Base-by-base conservation (phyloP, 2,113 vertebrate genomes). In the Nerophis lumbriciformis region DNA sequence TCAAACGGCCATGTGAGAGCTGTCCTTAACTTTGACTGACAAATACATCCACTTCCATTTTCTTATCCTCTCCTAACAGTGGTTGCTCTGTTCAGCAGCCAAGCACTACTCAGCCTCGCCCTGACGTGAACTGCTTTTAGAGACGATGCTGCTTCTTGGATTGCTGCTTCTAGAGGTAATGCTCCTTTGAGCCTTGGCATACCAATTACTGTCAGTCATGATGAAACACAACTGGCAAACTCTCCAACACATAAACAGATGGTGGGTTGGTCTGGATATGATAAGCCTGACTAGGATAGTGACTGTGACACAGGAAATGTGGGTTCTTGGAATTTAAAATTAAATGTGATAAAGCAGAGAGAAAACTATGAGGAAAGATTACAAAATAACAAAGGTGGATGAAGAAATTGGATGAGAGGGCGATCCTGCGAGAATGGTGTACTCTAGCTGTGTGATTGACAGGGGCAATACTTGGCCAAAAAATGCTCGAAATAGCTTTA, bases 21-120 rank as follows among this genome's bases (percentile, higher is more conserved):
- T 55, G 68, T 79, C 80, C 59, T 72, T 83, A 71, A 81, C 69
- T 85, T 81, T 87, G 83, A 86, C 57, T 80, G 84, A 85, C 82
- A 79, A 68, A 81, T 81, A 78, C 77, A 83, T 81, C 68, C 44
- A 63, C 71, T 59, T 78, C 69, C 68, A 81, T 83, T 82, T 75
- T 79, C 74, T 66, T 63, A 54, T 79, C 68, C 70, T 72, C 59
- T 57, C 15, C 61, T 70, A 68, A 85, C 79, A 88, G 74, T 36
- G 73, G 8, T 16, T 8, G 48, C 77, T 79, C 74, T 88, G 80
- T 87, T 85, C 66, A 1, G 45, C 6, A 5, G 58, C 63, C 21
- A 16, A 14, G 56, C 45, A 36, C 58, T 28, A 56, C 48, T 72
- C 48, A 39, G 58, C 53, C 63, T 52, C 63, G 39, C 68, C 70